phyloP scores from a whole-genome alignment of 2,888 invertebrate genomes.

The Drosophila crucigera region DNA sequence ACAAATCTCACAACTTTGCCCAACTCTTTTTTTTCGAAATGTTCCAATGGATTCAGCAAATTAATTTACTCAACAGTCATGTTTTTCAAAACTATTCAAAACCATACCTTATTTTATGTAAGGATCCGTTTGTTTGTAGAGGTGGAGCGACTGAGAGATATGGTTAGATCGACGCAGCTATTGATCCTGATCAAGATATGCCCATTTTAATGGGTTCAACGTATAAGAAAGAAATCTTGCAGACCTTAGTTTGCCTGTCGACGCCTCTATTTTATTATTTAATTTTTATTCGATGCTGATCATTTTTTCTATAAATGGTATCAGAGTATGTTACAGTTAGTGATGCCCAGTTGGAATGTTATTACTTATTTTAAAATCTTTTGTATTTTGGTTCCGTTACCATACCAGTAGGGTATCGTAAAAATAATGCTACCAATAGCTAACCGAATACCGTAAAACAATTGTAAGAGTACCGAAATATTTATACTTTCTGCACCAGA shows the following conservation, averaged over 20 bases:
- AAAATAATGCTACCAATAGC: background rate
- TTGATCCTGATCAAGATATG: background rate
- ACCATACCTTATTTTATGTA: background rate
- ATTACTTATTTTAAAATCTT: background rate
- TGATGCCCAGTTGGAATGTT: background rate
- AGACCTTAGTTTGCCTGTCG: background rate
- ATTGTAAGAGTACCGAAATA: background rate
- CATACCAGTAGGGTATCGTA: background rate
- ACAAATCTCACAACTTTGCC: background rate
- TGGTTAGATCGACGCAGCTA: background rate
- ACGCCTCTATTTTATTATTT: background rate
- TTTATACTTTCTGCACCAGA: background rate
- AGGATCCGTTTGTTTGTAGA: background rate
- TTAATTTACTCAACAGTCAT: background rate
- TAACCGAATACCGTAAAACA: background rate
- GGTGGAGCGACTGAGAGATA: rapidly evolving
- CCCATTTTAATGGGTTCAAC: background rate
- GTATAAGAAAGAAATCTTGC: background rate
- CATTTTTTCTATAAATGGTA: background rate
- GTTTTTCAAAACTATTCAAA: background rate
- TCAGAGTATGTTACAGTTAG: background rate
- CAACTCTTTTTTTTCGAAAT: background rate
- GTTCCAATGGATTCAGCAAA: background rate
- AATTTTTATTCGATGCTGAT: background rate
- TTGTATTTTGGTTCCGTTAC: background rate